A percentile compares a stretch with the other conserved stretches of the same genome.
These are phyloP conservation scores for Drosophila orosa DNA, from an alignment of 1,140 invertebrate genomes.

Conservation along the genomic window DNA sequence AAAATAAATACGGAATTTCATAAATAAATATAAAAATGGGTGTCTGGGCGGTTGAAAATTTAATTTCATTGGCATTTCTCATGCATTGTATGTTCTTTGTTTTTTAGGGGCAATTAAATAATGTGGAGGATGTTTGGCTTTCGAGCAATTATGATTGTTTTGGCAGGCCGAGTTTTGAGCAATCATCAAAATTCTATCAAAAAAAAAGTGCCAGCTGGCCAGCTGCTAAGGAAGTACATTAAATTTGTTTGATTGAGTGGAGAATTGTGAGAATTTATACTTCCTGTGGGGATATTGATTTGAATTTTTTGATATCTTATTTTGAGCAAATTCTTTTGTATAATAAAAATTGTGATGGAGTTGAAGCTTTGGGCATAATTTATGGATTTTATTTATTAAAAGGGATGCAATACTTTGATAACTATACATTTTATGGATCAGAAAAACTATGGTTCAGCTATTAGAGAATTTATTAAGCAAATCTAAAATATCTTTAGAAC, in stretches of 20 bases:
- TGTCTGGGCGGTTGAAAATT: conserved; percentile 27
- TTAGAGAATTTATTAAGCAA: neutral
- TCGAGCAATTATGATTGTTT: conserved; percentile 38
- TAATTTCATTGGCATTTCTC: conserved; percentile 12
- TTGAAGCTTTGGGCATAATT: too few relatives aligned
- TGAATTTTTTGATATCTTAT: neutral
- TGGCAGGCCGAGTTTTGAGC: conserved; percentile 27
- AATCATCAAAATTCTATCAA: conserved; percentile 30
- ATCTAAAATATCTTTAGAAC: neutral
- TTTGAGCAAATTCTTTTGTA: neutral
- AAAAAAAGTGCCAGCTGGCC: conserved; percentile 5
- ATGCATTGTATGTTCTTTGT: neutral
- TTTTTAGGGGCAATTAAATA: conserved; percentile 45
- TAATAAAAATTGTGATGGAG: neutral
- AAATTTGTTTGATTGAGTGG: conserved; percentile 21
- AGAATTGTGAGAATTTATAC: neutral
- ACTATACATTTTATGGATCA: neutral
- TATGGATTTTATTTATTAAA: neutral
- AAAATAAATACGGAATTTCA: conserved; percentile 69
- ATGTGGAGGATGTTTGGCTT: conserved; percentile 27
- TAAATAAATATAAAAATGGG: conserved; percentile 61
- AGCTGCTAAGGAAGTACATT: conserved; percentile 30
- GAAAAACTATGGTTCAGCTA: neutral
- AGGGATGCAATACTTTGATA: too few relatives aligned
- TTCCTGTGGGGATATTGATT: conserved; percentile 7